Percentiles rank a stretch among this genome's conserved stretches.
These are phyloP conservation scores for Rhodinocichla rosea DNA, from an alignment of 2,113 vertebrate genomes.

Conservation along the genomic window DNA sequence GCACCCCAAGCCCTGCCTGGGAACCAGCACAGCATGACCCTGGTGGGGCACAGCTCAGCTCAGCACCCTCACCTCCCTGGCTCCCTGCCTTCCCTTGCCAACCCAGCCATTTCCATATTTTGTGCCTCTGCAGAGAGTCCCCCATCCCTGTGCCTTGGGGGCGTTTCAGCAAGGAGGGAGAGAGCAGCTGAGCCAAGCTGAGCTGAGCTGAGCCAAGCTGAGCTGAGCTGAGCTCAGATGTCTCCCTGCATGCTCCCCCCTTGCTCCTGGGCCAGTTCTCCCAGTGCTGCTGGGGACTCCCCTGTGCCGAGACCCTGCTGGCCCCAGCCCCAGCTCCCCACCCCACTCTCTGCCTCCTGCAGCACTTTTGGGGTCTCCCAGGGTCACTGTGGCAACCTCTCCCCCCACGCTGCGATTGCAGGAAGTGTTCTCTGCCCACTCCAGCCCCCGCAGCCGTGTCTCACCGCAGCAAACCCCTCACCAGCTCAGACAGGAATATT, in stretches of 20 bases:
- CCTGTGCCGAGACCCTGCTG: rapidly evolving
- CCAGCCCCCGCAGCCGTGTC: not conserved
- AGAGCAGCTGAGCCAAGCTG: not conserved
- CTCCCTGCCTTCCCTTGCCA: not conserved
- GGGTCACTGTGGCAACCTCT: not conserved
- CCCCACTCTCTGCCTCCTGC: not conserved
- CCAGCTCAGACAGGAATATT: not conserved
- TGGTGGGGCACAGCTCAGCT: rapidly evolving
- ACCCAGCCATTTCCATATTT: not conserved
- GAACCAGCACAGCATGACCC: not conserved
- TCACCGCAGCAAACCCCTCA: rapidly evolving
- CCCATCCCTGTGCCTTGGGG: not conserved
- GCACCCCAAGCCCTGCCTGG: not conserved
- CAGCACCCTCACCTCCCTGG: not conserved
- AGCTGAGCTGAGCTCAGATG: not conserved
- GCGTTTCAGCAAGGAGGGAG: not conserved
- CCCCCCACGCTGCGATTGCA: rapidly evolving
- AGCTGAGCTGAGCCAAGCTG: not conserved
- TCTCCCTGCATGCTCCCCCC: rapidly evolving
- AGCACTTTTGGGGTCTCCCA: not conserved
- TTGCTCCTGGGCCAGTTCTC: rapidly evolving
- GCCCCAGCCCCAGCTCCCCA: not conserved
- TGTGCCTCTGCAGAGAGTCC: not conserved
- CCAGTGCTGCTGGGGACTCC: rapidly evolving
- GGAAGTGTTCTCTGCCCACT: rapidly evolving